These are phyloP conservation scores for Euplagia quadripunctaria DNA, from an alignment of 2,888 invertebrate species.

Conservation along the genomic window DNA sequence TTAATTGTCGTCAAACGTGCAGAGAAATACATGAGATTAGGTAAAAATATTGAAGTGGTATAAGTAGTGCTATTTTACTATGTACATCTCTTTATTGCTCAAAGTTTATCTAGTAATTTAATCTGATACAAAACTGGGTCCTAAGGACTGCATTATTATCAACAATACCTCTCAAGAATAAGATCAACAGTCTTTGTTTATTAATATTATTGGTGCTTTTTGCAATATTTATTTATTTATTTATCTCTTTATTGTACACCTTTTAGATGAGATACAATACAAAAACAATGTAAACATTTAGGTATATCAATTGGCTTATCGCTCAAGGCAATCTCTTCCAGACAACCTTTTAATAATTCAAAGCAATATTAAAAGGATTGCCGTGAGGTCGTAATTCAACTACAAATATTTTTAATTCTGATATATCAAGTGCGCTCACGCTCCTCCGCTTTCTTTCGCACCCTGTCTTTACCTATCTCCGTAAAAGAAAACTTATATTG, in stretches of 20 bases:
- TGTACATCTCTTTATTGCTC: background rate
- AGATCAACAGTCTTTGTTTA: too few relatives aligned
- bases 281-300: too few relatives aligned
- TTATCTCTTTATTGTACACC: too few relatives aligned
- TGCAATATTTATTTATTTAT: too few relatives aligned
- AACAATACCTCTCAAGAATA: background rate
- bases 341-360: too few relatives aligned
- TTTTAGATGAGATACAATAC: too few relatives aligned
- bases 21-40: background rate
- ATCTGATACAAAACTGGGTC: background rate
- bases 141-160: background rate
- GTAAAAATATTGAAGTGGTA: background rate
- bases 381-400: too few relatives aligned
- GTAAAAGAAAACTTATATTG: constrained; percentile 46
- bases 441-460: constrained; percentile 5
- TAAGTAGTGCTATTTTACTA: background rate
- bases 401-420: background rate
- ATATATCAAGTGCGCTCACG: background rate
- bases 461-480: constrained; percentile 20
- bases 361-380: too few relatives aligned
- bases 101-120: background rate
- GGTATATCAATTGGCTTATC: too few relatives aligned
- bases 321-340: too few relatives aligned
- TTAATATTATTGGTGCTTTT: too few relatives aligned
- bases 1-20: background rate